These are phyloP conservation scores for Labeo calbasu DNA, from an alignment of 2,797 vertebrate genomes.

Conservation along the genomic window DNA sequence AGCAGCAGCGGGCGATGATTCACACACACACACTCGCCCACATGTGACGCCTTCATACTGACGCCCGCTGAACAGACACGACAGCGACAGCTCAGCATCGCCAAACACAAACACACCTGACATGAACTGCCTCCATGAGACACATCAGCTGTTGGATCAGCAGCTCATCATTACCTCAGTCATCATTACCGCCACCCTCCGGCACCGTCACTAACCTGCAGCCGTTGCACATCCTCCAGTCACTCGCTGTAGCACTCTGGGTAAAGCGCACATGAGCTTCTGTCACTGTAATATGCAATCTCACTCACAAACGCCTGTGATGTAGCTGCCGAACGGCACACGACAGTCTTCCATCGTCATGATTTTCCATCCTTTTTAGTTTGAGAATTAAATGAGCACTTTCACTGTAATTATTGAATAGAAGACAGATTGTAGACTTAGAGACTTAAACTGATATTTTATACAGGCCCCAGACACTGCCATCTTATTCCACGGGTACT, in stretches of 20 bases:
- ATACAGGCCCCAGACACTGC: constrained; percentile 25
- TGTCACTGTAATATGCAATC: constrained; percentile 52
- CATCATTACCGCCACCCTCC: not conserved
- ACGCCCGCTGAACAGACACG: constrained; percentile 56
- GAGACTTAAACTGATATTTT: no score
- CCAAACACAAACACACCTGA: constrained; percentile 33
- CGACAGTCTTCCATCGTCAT: constrained; percentile 37
- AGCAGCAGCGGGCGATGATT: constrained; percentile 80
- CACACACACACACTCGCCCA: constrained; percentile 46
- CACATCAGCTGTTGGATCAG: constrained; percentile 21
- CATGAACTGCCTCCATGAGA: constrained; percentile 6
- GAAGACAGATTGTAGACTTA: not conserved
- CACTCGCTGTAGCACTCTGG: constrained; percentile 32
- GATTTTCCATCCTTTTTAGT: not conserved
- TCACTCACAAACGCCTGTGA: constrained; percentile 36
- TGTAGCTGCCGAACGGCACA: constrained; percentile 39
- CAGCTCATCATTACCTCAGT: constrained; percentile 22
- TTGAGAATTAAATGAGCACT: constrained; percentile 16
- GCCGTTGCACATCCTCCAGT: constrained; percentile 9
- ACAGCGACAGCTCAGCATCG: constrained; percentile 59
- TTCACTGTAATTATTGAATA: not conserved
- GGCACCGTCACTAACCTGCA: constrained; percentile 1
- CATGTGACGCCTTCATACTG: constrained; percentile 59
- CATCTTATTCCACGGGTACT: constrained; percentile 9
- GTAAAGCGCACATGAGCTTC: constrained; percentile 50